These are phyloP conservation scores for Cantharis nigra DNA, from an alignment of 2,888 invertebrate species.

Conservation along the genomic window DNA sequence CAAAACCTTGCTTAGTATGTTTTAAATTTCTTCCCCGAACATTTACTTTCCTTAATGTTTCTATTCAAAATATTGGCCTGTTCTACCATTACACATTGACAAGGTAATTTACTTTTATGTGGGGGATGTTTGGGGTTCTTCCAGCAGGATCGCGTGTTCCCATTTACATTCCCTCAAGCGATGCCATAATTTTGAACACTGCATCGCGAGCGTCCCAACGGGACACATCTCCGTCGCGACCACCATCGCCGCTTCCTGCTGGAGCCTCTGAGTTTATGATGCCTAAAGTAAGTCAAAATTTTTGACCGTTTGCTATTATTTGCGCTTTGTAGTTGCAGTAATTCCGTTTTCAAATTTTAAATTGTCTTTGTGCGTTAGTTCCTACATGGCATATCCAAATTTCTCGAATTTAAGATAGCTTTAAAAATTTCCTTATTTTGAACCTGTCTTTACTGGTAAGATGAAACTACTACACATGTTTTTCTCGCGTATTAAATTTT, in stretches of 20 bases:
- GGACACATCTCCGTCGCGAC: conserved; percentile 45
- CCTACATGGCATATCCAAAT: neutral
- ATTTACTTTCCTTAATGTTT: neutral
- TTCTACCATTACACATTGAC: conserved; percentile 11
- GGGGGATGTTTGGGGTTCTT: conserved; percentile 45
- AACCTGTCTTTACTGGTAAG: neutral
- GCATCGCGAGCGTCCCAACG: conserved; percentile 45
- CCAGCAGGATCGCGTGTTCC: conserved; percentile 53
- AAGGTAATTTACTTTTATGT: conserved; percentile 21
- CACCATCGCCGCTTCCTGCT: conserved; percentile 43
- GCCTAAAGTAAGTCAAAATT: conserved; percentile 41
- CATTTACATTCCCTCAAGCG: conserved; percentile 49
- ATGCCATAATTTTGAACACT: conserved; percentile 38
- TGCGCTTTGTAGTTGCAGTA: neutral
- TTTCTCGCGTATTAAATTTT: neutral
- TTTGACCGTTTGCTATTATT: neutral
- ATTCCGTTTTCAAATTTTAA: no score
- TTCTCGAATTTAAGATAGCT: neutral
- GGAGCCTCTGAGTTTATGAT: conserved; percentile 34
- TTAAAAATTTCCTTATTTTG: neutral
- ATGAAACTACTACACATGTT: neutral
- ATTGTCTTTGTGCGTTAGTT: neutral
- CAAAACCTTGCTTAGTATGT: neutral
- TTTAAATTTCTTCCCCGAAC: neutral
- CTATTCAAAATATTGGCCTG: neutral